phyloP scores from a whole-genome alignment of 2,888 invertebrate genomes.

The Habroteleia sp. region DNA sequence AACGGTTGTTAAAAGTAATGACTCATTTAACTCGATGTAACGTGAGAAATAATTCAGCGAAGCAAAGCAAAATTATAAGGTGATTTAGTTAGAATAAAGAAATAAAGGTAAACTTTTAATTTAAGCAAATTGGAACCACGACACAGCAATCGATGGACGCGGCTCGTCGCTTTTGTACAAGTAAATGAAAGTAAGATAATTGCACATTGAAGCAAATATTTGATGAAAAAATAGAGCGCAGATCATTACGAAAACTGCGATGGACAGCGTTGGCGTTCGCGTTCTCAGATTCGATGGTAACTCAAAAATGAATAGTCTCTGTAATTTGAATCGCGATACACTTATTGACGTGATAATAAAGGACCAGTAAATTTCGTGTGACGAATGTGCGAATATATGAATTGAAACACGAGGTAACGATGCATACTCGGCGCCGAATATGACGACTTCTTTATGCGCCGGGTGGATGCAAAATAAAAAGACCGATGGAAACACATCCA shows the following conservation, averaged over 20 bases:
- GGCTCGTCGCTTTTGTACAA: constrained; percentile 3
- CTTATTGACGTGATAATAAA: constrained; percentile 34
- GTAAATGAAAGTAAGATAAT: constrained; percentile 27
- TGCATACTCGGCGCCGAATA: constrained; percentile 1
- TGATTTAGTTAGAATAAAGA: constrained; percentile 6
- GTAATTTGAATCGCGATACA: constrained; percentile 30
- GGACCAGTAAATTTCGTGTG: constrained; percentile 24
- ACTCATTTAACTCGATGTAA: not conserved
- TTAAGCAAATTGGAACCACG: constrained; percentile 5
- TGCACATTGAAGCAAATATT: constrained; percentile 30
- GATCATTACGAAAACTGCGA: constrained; percentile 29
- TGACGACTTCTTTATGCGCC: constrained; percentile 5
- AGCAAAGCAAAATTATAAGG: constrained; percentile 10
- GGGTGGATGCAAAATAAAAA: constrained; percentile 2
- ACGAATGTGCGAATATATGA: constrained; percentile 15
- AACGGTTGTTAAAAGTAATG: constrained; percentile 14
- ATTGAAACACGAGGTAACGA: constrained; percentile 27
- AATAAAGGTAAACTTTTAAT: not conserved
- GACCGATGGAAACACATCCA: constrained; percentile 12
- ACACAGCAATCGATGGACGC: constrained; percentile 9
- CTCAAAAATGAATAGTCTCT: constrained; percentile 41
- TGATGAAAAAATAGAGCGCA: constrained; percentile 38
- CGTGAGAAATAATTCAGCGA: not conserved
- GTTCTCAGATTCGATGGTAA: constrained; percentile 15
- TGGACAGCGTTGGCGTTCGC: constrained; percentile 15